Evolutionary conservation across 2,888 invertebrate species (phyloP).

Genomic region (Pachymerium ferrugineum): DNA sequence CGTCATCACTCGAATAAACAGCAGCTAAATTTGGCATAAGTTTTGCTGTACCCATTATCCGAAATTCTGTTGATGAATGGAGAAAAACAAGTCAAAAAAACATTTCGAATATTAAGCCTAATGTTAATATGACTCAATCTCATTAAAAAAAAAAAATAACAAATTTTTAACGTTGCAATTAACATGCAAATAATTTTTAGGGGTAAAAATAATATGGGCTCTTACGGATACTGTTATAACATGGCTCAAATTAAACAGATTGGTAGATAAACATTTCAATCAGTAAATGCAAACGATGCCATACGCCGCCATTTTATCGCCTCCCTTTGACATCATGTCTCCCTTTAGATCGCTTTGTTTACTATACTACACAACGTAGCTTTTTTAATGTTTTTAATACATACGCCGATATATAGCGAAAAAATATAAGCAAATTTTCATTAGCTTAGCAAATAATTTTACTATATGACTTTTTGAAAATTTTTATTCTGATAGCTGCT

Average conservation of each 20-base stretch:
- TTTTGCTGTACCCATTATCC: background rate
- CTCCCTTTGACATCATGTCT: background rate
- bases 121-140: background rate
- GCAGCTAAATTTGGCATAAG: background rate
- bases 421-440: too few relatives aligned
- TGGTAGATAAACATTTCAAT: background rate
- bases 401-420: too few relatives aligned
- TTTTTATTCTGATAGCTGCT: too few relatives aligned
- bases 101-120: background rate
- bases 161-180: too few relatives aligned
- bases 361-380: background rate
- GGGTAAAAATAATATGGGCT: too few relatives aligned
- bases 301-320: conserved; percentile 10
- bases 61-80: background rate
- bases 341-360: background rate
- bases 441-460: too few relatives aligned
- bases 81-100: background rate
- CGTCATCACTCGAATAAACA: conserved; percentile 12
- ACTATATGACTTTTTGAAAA: too few relatives aligned
- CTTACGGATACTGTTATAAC: too few relatives aligned
- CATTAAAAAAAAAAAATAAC: background rate
- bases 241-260: too few relatives aligned
- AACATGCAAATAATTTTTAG: too few relatives aligned
- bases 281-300: conserved; percentile 3
- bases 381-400: too few relatives aligned